These are phyloP conservation scores for Drymonia ruficornis DNA, from an alignment of 2,888 invertebrate genomes.

Conservation along the genomic window DNA sequence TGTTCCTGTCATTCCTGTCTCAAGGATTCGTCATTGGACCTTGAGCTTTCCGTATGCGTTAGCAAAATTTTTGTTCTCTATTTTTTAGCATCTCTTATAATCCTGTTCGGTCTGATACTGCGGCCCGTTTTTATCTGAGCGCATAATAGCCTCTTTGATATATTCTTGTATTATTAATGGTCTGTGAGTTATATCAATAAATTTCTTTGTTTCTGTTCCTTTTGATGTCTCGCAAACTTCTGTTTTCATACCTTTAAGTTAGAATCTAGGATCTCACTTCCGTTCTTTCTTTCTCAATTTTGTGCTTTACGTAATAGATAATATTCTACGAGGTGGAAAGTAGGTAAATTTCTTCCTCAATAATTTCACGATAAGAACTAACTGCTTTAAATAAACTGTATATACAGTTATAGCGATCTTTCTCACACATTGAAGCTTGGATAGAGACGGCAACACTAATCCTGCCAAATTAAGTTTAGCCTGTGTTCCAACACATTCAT, in stretches of 20 bases:
- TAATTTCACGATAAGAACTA: not conserved
- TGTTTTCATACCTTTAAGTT: slow-evolving; percentile 9
- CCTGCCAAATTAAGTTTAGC: not conserved
- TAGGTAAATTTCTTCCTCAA: no score
- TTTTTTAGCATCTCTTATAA: slow-evolving; percentile 27
- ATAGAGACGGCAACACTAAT: not conserved
- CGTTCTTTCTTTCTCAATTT: not conserved
- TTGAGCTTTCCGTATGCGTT: not conserved
- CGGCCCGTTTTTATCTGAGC: slow-evolving; percentile 41
- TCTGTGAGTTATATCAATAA: slow-evolving; percentile 26
- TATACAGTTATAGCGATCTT: not conserved
- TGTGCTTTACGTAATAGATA: no score
- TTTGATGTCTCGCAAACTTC: slow-evolving; percentile 18
- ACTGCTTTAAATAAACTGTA: not conserved
- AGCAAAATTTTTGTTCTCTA: slow-evolving; percentile 10
- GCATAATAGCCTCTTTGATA: slow-evolving; percentile 43
- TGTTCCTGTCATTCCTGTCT: not conserved
- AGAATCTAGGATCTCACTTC: slow-evolving; percentile 7
- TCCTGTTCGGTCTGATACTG: slow-evolving; percentile 28
- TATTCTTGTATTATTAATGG: slow-evolving; percentile 33
- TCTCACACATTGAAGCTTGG: not conserved
- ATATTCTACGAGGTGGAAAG: no score
- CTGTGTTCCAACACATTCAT: not conserved
- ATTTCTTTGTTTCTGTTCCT: slow-evolving; percentile 40
- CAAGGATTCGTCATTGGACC: slow-evolving; percentile 4